Base-by-base conservation (phyloP, 2,888 invertebrate species). In the Rosalia funebris region DNA sequence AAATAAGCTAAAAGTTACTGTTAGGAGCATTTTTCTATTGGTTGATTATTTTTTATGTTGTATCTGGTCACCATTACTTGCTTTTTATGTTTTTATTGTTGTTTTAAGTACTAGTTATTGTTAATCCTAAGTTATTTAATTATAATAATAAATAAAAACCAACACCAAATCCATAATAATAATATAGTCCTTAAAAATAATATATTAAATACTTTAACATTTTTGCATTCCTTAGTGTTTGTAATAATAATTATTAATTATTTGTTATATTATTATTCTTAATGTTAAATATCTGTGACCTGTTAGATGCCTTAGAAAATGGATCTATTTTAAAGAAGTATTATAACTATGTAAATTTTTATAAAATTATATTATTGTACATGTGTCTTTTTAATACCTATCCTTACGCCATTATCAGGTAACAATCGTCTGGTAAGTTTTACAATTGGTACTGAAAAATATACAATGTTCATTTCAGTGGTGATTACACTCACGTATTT, bases 221-320 rank as follows among this genome's bases (percentile, higher is more conserved):
- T 55, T 34, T 62, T 66, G 67, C 68, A 63, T 66, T 68, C 68
- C 62, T 64, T 56, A 61, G 59, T 57, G 64, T 68, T 65, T 63
- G 58, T 69, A 69, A 61, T 62, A 58, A 61, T 56, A 63, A 56
- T 64, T 65, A 60, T 65, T 64, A 62, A 65, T 60, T 64, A 62
- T 68, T 50, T 68, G 60, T 66, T 63, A 65, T 62, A 57, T 47
- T 47, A 45, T 45, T 50, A 63, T 62, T 63, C 50, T 65, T 68
- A 65, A 62, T 70, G 62, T 70, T 69, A 64, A 71, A 68, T 68
- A 71, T 72, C 71, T 73, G 77, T 76, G 77, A 77, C 77, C 77
- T 76, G 76, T 70, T 74, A 72, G 71, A 74, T 76, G 75, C 75
- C 75, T 77, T 77, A 73, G 67, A 71, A 65, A 71, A 71, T 69